A percentile compares a stretch with the other conserved stretches of the same genome.
Conservation (phyloP, 2,888 invertebrate species). For the Scelioninae gen. 1 region DNA sequence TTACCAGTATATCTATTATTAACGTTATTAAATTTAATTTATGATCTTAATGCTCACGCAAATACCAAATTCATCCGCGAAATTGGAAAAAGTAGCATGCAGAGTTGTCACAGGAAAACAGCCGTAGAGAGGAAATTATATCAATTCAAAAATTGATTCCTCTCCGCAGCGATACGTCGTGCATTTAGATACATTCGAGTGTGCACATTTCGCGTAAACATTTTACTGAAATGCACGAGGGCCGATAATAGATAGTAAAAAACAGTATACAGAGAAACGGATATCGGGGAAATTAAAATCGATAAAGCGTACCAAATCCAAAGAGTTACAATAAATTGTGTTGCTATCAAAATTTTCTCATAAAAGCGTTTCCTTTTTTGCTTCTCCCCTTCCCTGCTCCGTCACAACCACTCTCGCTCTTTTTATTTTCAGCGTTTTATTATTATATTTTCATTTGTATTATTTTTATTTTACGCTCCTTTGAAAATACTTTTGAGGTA, state of each 20-base stretch:
- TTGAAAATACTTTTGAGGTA: conserved; percentile 40
- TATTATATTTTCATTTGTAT: conserved; percentile 16
- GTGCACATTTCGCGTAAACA: conserved; percentile 36
- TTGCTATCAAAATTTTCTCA: conserved; percentile 24
- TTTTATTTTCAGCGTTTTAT: neutral
- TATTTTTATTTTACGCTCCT: conserved; percentile 34
- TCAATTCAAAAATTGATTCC: conserved; percentile 38
- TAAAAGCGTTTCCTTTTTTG: conserved; percentile 6
- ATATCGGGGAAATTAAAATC: conserved; percentile 50
- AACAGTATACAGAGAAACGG: conserved; percentile 26
- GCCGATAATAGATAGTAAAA: conserved; percentile 44
- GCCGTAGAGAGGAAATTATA: conserved; percentile 18
- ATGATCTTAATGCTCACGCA: neutral
- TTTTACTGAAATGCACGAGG: conserved; percentile 38
- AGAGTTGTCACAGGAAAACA: conserved; percentile 4
- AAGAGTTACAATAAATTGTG: conserved; percentile 32
- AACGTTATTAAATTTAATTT: neutral
- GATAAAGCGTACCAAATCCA: conserved; percentile 47
- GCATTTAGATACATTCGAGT: conserved; percentile 16
- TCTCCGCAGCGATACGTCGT: conserved; percentile 1
- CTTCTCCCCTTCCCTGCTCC: neutral
- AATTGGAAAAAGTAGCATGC: neutral
- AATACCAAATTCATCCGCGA: neutral
- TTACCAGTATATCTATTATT: too few species aligned
- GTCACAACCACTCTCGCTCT: neutral